These are phyloP conservation scores for Varecia variegata DNA, from an alignment of 2,797 vertebrate genomes.

Conservation along the genomic window DNA sequence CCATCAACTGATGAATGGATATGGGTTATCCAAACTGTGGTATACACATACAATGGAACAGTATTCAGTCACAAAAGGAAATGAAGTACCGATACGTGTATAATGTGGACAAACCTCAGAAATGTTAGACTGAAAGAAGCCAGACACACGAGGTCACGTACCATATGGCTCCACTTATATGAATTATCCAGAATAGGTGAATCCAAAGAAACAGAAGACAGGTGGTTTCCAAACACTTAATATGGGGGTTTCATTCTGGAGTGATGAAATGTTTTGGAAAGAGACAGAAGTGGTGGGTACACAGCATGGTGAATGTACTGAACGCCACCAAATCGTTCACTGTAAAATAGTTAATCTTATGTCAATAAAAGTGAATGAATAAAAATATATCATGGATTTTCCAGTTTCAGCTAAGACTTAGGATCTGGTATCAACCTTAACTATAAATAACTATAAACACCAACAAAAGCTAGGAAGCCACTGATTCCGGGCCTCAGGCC, in stretches of 20 bases:
- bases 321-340: not conserved
- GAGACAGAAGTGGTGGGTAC: not conserved
- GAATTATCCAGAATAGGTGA: not conserved
- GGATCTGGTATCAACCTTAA: not conserved
- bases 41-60: not conserved
- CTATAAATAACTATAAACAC: not conserved
- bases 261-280: not conserved
- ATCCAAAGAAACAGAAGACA: not conserved
- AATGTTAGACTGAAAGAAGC: not conserved
- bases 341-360: not conserved
- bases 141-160: not conserved
- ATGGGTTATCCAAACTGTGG: not conserved
- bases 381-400: not conserved
- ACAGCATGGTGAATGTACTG: not conserved
- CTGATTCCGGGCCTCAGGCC: not conserved
- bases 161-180: not conserved
- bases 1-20: not conserved
- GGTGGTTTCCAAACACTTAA: not conserved
- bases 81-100: not conserved
- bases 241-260: not conserved
- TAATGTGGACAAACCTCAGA: not conserved
- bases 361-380: conserved; percentile 1
- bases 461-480: not conserved
- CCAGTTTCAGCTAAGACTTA: not conserved
- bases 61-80: not conserved